A percentile compares a stretch with the other conserved stretches of the same genome.
Conservation (phyloP, 2,797 vertebrate genomes). For the Corythornis leucogaster region DNA sequence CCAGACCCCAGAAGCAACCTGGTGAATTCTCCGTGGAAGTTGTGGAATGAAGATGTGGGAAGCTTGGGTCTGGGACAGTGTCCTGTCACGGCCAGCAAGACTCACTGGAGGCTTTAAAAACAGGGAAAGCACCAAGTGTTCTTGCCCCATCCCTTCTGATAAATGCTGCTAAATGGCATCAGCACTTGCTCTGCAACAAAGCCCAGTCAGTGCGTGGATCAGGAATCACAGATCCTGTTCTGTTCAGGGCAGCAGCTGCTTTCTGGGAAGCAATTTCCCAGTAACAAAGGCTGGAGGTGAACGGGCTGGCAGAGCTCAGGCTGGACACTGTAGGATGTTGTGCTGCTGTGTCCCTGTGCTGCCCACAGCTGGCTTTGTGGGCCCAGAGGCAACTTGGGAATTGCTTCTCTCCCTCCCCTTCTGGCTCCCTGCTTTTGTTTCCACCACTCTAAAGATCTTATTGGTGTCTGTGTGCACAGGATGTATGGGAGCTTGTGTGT, state of each 20-base stretch:
- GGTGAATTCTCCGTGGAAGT: rapidly evolving
- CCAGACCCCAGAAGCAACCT: neutral
- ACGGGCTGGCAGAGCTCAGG: neutral
- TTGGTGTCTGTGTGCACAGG: neutral
- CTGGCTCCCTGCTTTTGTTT: neutral
- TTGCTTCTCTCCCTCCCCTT: neutral
- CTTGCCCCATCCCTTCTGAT: neutral
- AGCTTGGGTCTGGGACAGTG: neutral
- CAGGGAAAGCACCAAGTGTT: rapidly evolving
- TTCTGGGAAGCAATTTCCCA: slow-evolving; percentile 31
- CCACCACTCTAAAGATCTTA: neutral
- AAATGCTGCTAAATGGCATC: neutral
- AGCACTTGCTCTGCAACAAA: neutral
- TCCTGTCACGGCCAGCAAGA: neutral
- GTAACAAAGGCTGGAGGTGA: slow-evolving; percentile 24
- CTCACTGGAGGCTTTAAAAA: neutral
- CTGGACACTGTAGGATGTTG: neutral
- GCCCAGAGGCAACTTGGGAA: neutral
- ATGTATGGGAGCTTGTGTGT: neutral
- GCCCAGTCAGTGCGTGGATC: neutral
- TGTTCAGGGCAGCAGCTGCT: neutral
- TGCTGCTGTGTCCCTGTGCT: neutral
- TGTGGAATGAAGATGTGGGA: neutral
- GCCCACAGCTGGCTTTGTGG: neutral
- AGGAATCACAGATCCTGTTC: neutral